Evolutionary conservation across 2,888 invertebrate species (phyloP).

Genomic region (Xestoiulus laeticollis): DNA sequence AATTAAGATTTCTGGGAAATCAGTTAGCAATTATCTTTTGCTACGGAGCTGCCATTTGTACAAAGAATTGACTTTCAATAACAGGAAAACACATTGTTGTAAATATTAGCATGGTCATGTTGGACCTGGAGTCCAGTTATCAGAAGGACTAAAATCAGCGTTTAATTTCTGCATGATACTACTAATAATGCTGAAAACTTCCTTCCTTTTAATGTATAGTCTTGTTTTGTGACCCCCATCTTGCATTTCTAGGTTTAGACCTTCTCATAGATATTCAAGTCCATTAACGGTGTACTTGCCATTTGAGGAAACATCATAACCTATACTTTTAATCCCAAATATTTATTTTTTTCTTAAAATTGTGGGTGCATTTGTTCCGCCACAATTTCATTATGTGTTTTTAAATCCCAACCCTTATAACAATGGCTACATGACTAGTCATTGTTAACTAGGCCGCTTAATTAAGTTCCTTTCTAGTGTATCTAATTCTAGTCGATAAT

Average conservation of each 20-base stretch:
- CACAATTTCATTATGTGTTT: neutral
- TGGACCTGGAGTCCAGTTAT: neutral
- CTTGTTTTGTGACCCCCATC: too few species aligned
- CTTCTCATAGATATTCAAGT: neutral
- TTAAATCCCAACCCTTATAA: neutral
- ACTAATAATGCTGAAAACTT: neutral
- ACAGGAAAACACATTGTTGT: neutral
- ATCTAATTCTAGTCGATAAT: constrained; percentile 1
- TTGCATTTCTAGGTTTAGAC: neutral
- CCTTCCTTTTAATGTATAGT: neutral
- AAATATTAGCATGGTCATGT: neutral
- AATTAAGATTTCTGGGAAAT: neutral
- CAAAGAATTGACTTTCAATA: neutral
- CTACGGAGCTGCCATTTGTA: neutral
- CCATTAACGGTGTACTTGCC: neutral
- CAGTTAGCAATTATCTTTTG: neutral
- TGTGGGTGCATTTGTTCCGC: neutral
- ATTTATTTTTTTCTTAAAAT: neutral
- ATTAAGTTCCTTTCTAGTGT: constrained; percentile 2
- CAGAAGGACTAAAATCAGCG: neutral
- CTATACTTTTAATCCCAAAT: neutral
- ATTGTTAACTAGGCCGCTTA: neutral
- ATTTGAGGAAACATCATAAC: neutral
- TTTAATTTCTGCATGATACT: neutral
- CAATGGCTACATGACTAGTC: constrained; percentile 20